phyloP scores from a whole-genome alignment of 2,797 vertebrate genomes.

The Triplophysa bombifrons region DNA sequence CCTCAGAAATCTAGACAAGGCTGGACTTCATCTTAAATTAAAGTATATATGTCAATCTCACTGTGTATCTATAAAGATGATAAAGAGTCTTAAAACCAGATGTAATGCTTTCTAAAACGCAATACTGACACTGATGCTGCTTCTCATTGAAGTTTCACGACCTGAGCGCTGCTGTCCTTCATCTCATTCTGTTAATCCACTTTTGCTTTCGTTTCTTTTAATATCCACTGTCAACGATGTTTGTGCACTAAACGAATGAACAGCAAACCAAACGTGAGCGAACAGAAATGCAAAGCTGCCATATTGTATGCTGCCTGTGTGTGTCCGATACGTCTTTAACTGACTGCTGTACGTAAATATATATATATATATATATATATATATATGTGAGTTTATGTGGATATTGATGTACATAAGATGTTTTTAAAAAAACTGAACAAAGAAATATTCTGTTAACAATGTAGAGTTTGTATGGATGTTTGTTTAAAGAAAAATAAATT shows the following conservation, averaged over 20 bases:
- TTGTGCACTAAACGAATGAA: slow-evolving; percentile 73
- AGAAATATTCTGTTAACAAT: slow-evolving; percentile 64
- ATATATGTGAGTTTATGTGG: slow-evolving; percentile 37
- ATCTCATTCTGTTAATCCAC: slow-evolving; percentile 7
- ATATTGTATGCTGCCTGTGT: slow-evolving; percentile 49
- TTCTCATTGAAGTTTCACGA: too few species aligned
- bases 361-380: slow-evolving; percentile 24
- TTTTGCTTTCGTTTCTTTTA: slow-evolving; percentile 6
- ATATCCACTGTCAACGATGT: slow-evolving; percentile 48
- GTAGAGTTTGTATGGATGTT: slow-evolving; percentile 71
- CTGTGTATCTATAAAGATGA: too few species aligned
- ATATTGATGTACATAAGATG: slow-evolving; percentile 77
- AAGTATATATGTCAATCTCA: neutral
- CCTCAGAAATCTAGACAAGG: slow-evolving; percentile 40
- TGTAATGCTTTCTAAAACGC: neutral
- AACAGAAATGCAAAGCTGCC: slow-evolving; percentile 64
- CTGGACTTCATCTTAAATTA: slow-evolving; percentile 57
- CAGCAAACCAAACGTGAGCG: slow-evolving; percentile 72
- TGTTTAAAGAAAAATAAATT: slow-evolving; percentile 66
- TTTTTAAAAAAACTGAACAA: slow-evolving; percentile 59
- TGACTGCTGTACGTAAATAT: slow-evolving; percentile 52
- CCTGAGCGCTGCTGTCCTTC: neutral
- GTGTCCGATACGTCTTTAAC: slow-evolving; percentile 58
- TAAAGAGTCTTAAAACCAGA: neutral
- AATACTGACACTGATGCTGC: neutral